Base-by-base conservation (phyloP, 2,888 invertebrate species). In the Margaritifera margaritifera region DNA sequence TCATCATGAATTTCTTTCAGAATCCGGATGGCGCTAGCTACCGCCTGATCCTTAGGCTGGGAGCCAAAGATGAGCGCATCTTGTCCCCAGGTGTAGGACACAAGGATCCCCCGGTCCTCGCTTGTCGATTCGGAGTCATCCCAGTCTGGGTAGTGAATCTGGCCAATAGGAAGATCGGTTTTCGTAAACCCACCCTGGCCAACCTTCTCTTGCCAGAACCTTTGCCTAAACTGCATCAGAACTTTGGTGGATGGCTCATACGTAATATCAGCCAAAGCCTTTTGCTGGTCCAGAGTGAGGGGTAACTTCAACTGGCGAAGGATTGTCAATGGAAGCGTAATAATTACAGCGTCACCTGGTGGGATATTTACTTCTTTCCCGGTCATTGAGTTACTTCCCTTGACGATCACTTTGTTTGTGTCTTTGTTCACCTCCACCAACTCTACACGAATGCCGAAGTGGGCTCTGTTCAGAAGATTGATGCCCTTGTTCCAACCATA, bases 191-290 rank as follows among this genome's bases (percentile, higher is more conserved):
- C 77, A 18, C 77, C 77, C 42, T 71, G 62, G 15, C 66, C 71
- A 6, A 68, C 58, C 20, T 69, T 68, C 6, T 69, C 60, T 58
- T 75, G 71, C 73, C 75, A 78, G 67, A 75, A 78, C 51, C 73
- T 54, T 4, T 55, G 64, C 42, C 64, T 64, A 56, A 68, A 78
- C 56, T 78, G 75, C 2, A 78, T 56, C 25, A 73, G 52, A 8
- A 78, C 31, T 58, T 69, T 75, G 8, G 75, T 75, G 5, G 75
- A 67, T n/a, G 75, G 60, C n/a, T 64, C 62, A 50, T 71, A 73
- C 20, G 55, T 53, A 5, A 75, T 66, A 6, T 54, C 60, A 6
- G 54, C 62, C 8, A 77, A 22, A 18, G 68, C 74, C 22, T 62
- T 42, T n/a, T 61, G 54, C n/a, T 54, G n/a, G 20, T 64, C 56